phyloP scores from a whole-genome alignment of 92 coral and sea anemone species.

The Phenganax stokvisi region DNA sequence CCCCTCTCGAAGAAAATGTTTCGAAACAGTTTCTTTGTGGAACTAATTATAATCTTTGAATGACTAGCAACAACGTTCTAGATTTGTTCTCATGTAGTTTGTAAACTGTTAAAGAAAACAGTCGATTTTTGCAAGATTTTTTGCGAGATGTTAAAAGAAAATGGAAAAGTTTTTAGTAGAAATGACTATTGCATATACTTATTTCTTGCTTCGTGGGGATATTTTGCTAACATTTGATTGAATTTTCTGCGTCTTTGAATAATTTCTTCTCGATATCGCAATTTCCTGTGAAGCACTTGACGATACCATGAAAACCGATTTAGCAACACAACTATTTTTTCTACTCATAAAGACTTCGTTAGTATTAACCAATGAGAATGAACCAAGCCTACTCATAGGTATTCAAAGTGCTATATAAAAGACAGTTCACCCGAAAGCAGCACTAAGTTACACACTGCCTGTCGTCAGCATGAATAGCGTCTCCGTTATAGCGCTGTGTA shows the following conservation, averaged over 20 bases:
- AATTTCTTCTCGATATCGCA: slow-evolving; percentile 15
- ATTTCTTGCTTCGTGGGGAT: not conserved
- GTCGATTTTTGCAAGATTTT: not conserved
- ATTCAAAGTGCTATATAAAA: slow-evolving; percentile 29
- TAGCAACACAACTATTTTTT: slow-evolving; percentile 7
- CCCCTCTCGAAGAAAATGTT: not conserved
- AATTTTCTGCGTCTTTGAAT: not conserved
- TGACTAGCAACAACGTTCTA: not conserved
- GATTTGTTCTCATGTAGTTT: no score
- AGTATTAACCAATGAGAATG: slow-evolving; percentile 16
- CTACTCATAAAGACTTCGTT: slow-evolving; percentile 4
- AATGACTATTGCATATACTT: not conserved
- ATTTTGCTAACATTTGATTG: not conserved
- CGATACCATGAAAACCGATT: slow-evolving; percentile 29
- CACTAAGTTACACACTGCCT: not conserved
- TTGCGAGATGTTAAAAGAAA: not conserved
- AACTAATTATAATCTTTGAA: not conserved
- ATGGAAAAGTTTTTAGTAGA: not conserved
- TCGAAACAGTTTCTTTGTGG: not conserved
- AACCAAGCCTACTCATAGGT: not conserved
- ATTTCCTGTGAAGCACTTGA: slow-evolving; percentile 7
- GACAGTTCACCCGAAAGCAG: not conserved
- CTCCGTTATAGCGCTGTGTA: slow-evolving; percentile 22
- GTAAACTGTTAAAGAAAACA: not conserved
- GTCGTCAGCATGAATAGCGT: slow-evolving; percentile 1